A percentile compares a stretch with the other conserved stretches of the same genome.
Conservation (phyloP, 2,888 invertebrate genomes). For the Orthosia gothica region DNA sequence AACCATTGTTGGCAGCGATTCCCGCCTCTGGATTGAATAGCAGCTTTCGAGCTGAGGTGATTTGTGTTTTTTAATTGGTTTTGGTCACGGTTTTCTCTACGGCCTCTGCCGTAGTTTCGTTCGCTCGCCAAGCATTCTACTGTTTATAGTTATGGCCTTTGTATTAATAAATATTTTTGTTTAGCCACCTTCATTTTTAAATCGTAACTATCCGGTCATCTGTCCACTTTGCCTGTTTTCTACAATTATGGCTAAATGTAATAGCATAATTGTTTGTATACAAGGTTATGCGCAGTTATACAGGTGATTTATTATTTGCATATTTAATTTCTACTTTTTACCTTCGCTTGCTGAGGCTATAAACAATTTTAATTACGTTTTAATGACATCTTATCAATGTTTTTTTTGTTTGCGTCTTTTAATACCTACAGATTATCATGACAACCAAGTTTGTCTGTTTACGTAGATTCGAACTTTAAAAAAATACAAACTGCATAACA, state of each 20-base stretch:
- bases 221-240: neutral
- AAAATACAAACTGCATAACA: no score
- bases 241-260: conserved; percentile 33
- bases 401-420: conserved; percentile 3
- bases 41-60: conserved; percentile 79
- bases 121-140: neutral
- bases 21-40: conserved; percentile 72
- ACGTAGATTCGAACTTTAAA: neutral
- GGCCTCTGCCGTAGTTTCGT: neutral
- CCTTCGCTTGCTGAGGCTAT: neutral
- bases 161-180: neutral
- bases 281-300: conserved; percentile 42
- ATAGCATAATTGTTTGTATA: neutral
- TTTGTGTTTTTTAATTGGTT: conserved; percentile 13
- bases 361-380: neutral
- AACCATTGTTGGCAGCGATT: conserved; percentile 81
- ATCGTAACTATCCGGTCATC: neutral
- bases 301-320: conserved; percentile 35
- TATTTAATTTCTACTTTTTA: conserved; percentile 8
- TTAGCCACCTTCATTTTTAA: neutral
- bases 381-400: neutral
- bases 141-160: conserved; percentile 6
- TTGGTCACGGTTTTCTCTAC: neutral
- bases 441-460: neutral
- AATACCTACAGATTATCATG: neutral